Percentiles rank a stretch among this genome's conserved stretches.
phyloP scores from a whole-genome alignment of 2,113 vertebrate genomes.

The Eurypyga helias region DNA sequence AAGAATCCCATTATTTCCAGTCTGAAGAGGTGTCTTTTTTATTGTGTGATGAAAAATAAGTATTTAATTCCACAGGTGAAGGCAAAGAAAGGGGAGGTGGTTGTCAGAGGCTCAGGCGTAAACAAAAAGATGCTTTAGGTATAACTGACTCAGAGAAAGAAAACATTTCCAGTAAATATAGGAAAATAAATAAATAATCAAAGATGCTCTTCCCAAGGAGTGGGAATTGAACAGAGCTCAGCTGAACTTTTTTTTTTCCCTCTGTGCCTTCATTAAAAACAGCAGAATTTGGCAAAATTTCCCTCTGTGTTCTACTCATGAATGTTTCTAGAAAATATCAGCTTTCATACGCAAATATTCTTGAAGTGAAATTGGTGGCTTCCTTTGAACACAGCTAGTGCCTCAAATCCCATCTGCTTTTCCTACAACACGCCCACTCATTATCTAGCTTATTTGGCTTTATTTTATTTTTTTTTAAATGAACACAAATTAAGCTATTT shows the following conservation, averaged over 20 bases:
- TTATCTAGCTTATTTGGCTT: constrained; percentile 77
- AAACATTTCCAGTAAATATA: constrained; percentile 45
- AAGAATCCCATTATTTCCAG: constrained; percentile 55
- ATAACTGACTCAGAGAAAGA: constrained; percentile 46
- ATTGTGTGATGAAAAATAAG: background rate
- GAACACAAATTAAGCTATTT: constrained; percentile 75
- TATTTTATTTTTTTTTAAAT: constrained; percentile 69
- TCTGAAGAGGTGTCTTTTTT: constrained; percentile 4
- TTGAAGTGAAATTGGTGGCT: constrained; percentile 71
- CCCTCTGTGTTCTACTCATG: constrained; percentile 64
- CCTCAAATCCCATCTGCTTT: constrained; percentile 75
- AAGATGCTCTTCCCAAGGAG: constrained; percentile 23
- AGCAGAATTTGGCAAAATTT: constrained; percentile 69
- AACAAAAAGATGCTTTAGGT: constrained; percentile 43
- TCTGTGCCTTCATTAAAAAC: constrained; percentile 37
- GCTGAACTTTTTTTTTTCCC: constrained; percentile 21
- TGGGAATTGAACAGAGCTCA: constrained; percentile 20
- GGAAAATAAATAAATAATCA: constrained; percentile 60
- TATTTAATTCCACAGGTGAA: constrained; percentile 46
- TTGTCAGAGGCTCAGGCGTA: constrained; percentile 12
- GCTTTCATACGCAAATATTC: constrained; percentile 73
- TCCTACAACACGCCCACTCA: constrained; percentile 72
- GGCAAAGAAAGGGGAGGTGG: background rate
- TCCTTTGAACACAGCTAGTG: constrained; percentile 67
- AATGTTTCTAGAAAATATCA: constrained; percentile 73